A percentile compares a stretch with the other conserved stretches of the same genome.
phyloP scores from a whole-genome alignment of 1,140 invertebrate species.

The Atta colombica region DNA sequence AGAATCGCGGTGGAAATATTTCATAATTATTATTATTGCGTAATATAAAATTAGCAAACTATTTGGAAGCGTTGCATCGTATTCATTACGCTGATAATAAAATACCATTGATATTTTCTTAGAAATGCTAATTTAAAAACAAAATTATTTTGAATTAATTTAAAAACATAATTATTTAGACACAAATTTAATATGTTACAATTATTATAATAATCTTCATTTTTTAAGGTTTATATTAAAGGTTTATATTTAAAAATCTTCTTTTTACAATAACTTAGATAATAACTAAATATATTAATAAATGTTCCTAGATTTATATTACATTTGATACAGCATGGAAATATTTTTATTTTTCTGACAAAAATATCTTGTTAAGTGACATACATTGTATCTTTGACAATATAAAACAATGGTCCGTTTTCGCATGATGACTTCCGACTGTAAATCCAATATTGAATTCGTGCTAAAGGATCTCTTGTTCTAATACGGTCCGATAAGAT shows the following conservation, averaged over 20 bases:
- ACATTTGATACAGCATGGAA: too few species aligned
- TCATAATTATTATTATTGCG: slow-evolving; percentile 44
- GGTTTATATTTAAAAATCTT: neutral
- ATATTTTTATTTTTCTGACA: neutral
- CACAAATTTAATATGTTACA: neutral
- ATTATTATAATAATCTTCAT: neutral
- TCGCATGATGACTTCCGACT: neutral
- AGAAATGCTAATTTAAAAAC: slow-evolving; percentile 26
- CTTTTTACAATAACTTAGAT: neutral
- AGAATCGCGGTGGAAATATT: slow-evolving; percentile 50
- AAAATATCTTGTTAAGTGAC: neutral
- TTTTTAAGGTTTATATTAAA: neutral
- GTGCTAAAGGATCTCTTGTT: slow-evolving; percentile 53
- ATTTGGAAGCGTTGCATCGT: slow-evolving; percentile 15
- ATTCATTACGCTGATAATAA: slow-evolving; percentile 16
- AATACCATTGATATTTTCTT: slow-evolving; percentile 39
- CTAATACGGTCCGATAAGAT: slow-evolving; percentile 76
- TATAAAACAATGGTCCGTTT: neutral
- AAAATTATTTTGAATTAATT: slow-evolving; percentile 15
- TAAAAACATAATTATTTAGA: neutral
- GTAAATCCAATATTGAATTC: slow-evolving; percentile 54
- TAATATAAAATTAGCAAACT: slow-evolving; percentile 45
- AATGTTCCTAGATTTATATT: neutral
- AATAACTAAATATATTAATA: neutral
- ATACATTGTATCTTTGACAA: neutral